Percentiles rank a stretch among this genome's conserved stretches.
These are phyloP conservation scores for Grallaria varia DNA, from an alignment of 2,113 vertebrate genomes.

Conservation along the genomic window DNA sequence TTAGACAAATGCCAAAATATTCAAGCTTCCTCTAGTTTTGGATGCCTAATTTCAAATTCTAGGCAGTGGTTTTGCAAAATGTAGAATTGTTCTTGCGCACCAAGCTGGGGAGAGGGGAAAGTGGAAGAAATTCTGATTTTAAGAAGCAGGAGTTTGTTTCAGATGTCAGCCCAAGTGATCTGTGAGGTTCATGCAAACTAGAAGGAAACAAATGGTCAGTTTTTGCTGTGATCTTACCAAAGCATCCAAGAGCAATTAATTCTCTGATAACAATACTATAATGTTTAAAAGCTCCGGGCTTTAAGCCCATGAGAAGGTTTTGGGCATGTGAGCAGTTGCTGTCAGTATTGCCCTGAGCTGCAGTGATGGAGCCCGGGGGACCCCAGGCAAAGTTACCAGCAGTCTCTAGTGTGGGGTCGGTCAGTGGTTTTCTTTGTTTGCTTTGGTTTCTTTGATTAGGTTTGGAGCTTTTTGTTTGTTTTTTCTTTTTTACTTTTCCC, in stretches of 20 bases:
- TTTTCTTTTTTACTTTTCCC: not conserved
- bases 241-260: not conserved
- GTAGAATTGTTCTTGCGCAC: not conserved
- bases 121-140: not conserved
- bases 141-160: not conserved
- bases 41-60: not conserved
- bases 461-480: accelerated
- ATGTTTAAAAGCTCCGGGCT: not conserved
- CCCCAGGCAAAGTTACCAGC: too few relatives aligned
- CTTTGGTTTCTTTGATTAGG: not conserved
- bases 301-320: too few relatives aligned
- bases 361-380: not conserved
- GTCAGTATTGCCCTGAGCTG: not conserved
- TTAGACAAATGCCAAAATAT: not conserved
- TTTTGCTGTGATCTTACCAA: not conserved
- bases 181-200: not conserved
- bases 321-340: not conserved
- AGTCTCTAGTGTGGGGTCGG: not conserved
- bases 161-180: not conserved
- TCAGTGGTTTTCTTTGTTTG: not conserved
- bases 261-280: not conserved
- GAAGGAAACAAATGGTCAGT: not conserved
- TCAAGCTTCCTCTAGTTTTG: not conserved
- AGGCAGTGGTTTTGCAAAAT: not conserved
- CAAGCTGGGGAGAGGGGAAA: too few relatives aligned